Evolutionary conservation across 1,140 invertebrate genomes (phyloP).

Genomic region (Zaprionus camerounensis): DNA sequence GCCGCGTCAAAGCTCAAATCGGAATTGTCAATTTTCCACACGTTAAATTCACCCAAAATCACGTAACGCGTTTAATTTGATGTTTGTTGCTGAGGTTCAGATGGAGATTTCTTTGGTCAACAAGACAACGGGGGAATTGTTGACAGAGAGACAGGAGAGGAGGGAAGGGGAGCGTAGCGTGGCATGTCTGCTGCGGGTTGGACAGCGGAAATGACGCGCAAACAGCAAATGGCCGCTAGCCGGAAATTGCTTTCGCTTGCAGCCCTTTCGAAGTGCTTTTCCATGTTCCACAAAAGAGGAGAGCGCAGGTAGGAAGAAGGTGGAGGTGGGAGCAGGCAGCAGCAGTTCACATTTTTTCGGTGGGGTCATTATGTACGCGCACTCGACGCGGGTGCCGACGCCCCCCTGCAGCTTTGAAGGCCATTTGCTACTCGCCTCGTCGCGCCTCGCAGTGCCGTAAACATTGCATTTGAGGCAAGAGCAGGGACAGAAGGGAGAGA

Average conservation of each 20-base stretch:
- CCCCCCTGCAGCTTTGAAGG: conserved; percentile 33
- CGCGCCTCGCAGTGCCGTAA: conserved; percentile 58
- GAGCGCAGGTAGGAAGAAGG: background rate
- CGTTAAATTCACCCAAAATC: conserved; percentile 50
- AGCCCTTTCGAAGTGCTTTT: conserved; percentile 59
- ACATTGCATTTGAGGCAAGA: conserved; percentile 61
- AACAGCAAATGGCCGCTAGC: conserved; percentile 56
- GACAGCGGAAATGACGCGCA: conserved; percentile 65
- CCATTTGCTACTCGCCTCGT: conserved; percentile 39
- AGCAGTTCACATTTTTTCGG: conserved; percentile 32
- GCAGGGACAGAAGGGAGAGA: background rate
- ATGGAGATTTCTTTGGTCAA: conserved; percentile 24
- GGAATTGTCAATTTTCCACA: conserved; percentile 73
- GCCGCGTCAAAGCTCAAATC: conserved; percentile 32
- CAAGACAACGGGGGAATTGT: background rate
- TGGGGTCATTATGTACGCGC: conserved; percentile 31
- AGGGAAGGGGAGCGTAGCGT: background rate
- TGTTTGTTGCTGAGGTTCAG: conserved; percentile 5
- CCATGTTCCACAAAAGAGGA: conserved; percentile 31
- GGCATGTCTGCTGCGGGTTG: background rate
- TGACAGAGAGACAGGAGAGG: too few species aligned
- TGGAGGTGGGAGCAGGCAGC: background rate
- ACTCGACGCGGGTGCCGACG: conserved; percentile 12
- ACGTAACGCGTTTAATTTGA: conserved; percentile 53
- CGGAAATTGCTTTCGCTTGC: conserved; percentile 68